A percentile compares a stretch with the other conserved stretches of the same genome.
Conservation (phyloP, 2,888 invertebrate genomes). For the Eledona agricola region DNA sequence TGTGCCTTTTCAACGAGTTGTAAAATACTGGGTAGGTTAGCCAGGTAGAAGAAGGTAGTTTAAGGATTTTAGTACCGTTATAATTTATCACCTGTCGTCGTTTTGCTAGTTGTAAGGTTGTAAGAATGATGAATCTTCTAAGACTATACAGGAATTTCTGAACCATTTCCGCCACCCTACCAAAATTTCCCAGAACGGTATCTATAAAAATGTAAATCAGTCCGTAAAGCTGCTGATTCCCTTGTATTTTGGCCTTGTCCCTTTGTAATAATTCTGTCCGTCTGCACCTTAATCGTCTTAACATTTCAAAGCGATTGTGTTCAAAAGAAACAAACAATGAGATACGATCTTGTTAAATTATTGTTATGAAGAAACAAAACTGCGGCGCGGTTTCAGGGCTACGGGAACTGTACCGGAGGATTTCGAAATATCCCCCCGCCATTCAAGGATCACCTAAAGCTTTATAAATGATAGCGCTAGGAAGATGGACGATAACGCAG, state of each 20-base stretch:
- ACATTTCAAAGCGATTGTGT: slow-evolving; percentile 16
- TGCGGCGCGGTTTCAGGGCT: slow-evolving; percentile 3
- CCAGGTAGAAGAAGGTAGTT: slow-evolving; percentile 29
- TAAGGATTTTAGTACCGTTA: slow-evolving; percentile 30
- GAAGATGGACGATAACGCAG: slow-evolving; percentile 10
- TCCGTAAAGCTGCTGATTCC: too few relatives aligned
- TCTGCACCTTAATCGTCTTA: slow-evolving; percentile 25
- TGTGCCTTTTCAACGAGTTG: slow-evolving; percentile 32
- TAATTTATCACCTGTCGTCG: slow-evolving; percentile 36
- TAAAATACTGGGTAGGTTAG: slow-evolving; percentile 20
- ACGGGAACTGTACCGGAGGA: slow-evolving; percentile 4
- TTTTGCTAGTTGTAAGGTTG: slow-evolving; percentile 21
- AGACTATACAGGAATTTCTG: slow-evolving; percentile 14
- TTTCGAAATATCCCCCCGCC: slow-evolving; percentile 16
- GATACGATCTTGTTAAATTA: slow-evolving; percentile 20
- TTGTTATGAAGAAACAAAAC: slow-evolving; percentile 6
- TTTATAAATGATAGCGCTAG: slow-evolving; percentile 47
- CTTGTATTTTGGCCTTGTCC: slow-evolving; percentile 11
- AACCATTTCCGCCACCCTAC: slow-evolving; percentile 6
- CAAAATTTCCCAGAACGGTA: slow-evolving; percentile 2
- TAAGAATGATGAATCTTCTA: slow-evolving; percentile 20
- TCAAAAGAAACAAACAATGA: slow-evolving; percentile 7
- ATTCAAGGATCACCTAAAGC: slow-evolving; percentile 48
- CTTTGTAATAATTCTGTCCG: slow-evolving; percentile 23
- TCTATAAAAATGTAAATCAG: slow-evolving; percentile 27